These are phyloP conservation scores for Amblyjoppa fuscipennis DNA, from an alignment of 2,888 invertebrate genomes.

Conservation along the genomic window DNA sequence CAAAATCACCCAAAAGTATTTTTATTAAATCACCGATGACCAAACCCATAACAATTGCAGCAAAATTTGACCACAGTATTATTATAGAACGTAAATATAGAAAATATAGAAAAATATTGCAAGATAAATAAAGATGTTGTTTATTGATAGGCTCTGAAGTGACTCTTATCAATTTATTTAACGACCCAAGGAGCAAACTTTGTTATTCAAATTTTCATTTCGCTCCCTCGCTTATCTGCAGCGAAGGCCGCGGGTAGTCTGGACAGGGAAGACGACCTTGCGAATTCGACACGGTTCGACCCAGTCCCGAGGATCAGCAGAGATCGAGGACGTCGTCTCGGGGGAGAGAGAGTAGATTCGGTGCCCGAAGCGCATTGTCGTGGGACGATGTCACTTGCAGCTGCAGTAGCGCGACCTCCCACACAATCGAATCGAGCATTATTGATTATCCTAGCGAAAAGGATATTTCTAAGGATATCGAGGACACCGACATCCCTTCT, in stretches of 20 bases:
- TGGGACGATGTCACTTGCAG: constrained; percentile 33
- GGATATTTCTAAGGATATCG: constrained; percentile 40
- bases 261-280: constrained; percentile 61
- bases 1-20: background rate
- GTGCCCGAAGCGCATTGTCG: constrained; percentile 32
- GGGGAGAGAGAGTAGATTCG: constrained; percentile 32
- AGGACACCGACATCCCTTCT: constrained; percentile 34
- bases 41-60: background rate
- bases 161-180: background rate
- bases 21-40: background rate
- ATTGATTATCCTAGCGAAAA: constrained; percentile 33
- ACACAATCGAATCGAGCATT: constrained; percentile 7
- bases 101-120: background rate
- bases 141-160: background rate
- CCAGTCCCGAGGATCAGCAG: constrained; percentile 53
- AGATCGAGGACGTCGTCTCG: constrained; percentile 54
- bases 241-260: constrained; percentile 63
- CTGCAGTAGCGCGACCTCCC: constrained; percentile 22
- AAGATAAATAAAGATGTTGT: background rate
- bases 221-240: constrained; percentile 48
- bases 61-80: background rate
- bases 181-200: background rate
- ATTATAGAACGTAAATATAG: background rate
- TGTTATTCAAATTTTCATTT: background rate
- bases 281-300: constrained; percentile 57